Evolutionary conservation across 2,113 vertebrate genomes (phyloP), one percentile per base, ranked within the genome.

Genomic region (Aptenodytes patagonicus): DNA sequence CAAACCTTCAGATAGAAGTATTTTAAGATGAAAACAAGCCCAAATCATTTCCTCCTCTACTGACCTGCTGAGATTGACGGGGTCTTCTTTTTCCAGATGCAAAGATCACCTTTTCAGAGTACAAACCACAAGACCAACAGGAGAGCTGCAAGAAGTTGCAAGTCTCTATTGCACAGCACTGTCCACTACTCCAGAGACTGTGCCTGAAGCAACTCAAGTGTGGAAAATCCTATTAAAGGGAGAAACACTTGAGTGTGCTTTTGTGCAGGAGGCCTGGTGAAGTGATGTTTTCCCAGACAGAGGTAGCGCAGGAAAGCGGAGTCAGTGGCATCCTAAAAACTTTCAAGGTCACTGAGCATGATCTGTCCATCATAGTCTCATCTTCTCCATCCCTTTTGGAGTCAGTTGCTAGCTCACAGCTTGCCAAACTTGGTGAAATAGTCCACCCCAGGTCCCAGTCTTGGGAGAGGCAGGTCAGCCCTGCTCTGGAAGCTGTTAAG

Each of bases 141-240:
- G 5, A 29, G 3, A 49, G 22, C 14, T 40, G 26, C 52, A 65
- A 80, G 32, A 22, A 24, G 5, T 8, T 49, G 21, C 0, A 0
- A 34, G 16, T 47, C 32, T 5, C 9, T 54, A 6, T 19, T 31
- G 18, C 1, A 2, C 26, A 69, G 32, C 24, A n/a, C 4, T 3
- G 4, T n/a, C 47, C n/a, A 0, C 17, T 49, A 0, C 57, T 69
- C 51, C 24, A 57, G n/a, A 32, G 20, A 19, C 19, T 2, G 1
- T 8, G 52, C 20, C 52, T 57, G 66, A 61, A 81, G 36, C 3
- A 86, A 31, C 16, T 68, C 40, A 60, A 69, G 26, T 3, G 3
- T 26, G 9, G 15, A 71, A 80, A 69, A 65, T 32, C 17, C 17
- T 52, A 4, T 49, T 44, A 72, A 85, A 80, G 11, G 31, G 15